Evolutionary conservation across 2,113 vertebrate species (phyloP), one percentile per base, ranked within the genome.

Genomic region (Lasiurus cinereus): DNA sequence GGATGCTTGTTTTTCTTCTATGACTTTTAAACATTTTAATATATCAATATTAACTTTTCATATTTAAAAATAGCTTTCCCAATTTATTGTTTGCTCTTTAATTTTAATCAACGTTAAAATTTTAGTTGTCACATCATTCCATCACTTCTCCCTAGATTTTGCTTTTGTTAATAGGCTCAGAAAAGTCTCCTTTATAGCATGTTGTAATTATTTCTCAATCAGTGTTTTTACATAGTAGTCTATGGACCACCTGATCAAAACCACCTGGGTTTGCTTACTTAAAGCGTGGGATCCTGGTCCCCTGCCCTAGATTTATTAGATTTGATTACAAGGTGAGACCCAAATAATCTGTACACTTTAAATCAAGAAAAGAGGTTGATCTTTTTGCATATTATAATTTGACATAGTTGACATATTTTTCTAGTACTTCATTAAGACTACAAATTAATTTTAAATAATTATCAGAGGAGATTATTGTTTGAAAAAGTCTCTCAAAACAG

Each of bases 321-420:
- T 83, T 74, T 88, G 12, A 85, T 62, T 83, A 66, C 36, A 76
- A 85, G n/a, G 19, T 88, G 15, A 76, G 9, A 5, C 24, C 24
- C 3, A 84, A 76, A 70, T 88, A 85, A 82, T 67, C 1, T 83
- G 12, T 10, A 66, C 72, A 39, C 79, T 83, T 64, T 18, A 27
- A 64, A 79, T 29, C 15, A 92, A 59, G 21, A 59, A 5, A 83
- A 59, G 50, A 4, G 14, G 9, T 89, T 80, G 15, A 43, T 85
- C 10, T 1, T 50, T 94, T 70, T 92, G 3, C 29, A 22, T 52
- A 64, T 43, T 79, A 59, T 0, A 67, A 62, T 77, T 77, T 59
- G 52, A 92, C 14, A 82, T 2, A 54, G 2, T 91, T 93, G 70
- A 73, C 82, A 18, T 67, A 29, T 72, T 90, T 82, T 82, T 90